Conservation (phyloP, 1,140 invertebrate species). For the Lycorma delicatula region DNA sequence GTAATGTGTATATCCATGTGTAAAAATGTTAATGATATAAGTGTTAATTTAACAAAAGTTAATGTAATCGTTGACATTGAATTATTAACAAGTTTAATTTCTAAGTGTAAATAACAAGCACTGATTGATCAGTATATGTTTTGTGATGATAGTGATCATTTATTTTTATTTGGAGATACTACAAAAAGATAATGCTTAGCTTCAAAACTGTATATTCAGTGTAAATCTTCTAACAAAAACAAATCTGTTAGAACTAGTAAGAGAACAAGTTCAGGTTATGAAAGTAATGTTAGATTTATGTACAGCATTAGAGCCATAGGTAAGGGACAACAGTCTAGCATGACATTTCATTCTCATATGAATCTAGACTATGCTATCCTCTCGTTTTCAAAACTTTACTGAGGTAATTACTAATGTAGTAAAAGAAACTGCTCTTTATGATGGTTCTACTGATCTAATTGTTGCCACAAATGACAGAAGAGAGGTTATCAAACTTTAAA, state of each 20-base stretch:
- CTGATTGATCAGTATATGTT: background rate
- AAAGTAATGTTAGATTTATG: slow-evolving; percentile 22
- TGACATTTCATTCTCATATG: slow-evolving; percentile 18
- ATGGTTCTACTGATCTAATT: slow-evolving; percentile 12
- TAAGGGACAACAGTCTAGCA: slow-evolving; percentile 14
- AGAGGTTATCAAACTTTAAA: slow-evolving; percentile 17
- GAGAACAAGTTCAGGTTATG: slow-evolving; percentile 8
- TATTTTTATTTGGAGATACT: background rate
- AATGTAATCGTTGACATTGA: background rate
- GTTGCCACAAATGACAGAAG: slow-evolving; percentile 19
- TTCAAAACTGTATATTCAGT: background rate
- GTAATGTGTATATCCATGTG: too few relatives aligned
- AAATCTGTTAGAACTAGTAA: background rate
- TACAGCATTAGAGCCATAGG: slow-evolving; percentile 23
- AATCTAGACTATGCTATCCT: slow-evolving; percentile 4
- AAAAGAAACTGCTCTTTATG: slow-evolving; percentile 1
- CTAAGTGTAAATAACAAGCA: too few relatives aligned
- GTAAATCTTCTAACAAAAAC: background rate
- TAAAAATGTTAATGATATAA: too few relatives aligned
- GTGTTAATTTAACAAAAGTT: too few relatives aligned
- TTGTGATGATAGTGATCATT: background rate
- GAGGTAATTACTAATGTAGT: background rate
- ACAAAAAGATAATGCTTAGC: background rate
- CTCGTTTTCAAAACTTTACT: background rate
- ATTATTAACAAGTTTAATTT: background rate